Evolutionary conservation across 2,888 invertebrate genomes (phyloP).

Genomic region (Clivina fossor): DNA sequence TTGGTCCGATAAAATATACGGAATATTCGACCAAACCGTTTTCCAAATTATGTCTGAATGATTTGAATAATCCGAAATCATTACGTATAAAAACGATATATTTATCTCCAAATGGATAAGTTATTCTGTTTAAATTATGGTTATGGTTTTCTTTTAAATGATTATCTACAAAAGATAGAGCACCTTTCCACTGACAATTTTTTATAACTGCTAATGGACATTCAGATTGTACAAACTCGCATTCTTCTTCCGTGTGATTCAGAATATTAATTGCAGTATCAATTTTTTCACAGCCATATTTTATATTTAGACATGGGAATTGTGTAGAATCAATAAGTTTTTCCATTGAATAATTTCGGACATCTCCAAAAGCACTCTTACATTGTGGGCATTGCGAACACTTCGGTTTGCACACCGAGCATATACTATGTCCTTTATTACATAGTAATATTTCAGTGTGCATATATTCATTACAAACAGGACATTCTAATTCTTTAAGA

Average conservation of each 20-base stretch:
- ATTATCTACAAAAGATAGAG: neutral
- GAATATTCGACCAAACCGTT: conserved; percentile 4
- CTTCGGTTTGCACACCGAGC: conserved; percentile 3
- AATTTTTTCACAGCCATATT: neutral
- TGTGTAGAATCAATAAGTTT: conserved; percentile 1
- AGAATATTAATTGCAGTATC: neutral
- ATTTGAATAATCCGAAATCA: conserved; percentile 1
- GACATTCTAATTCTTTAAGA: conserved; percentile 13
- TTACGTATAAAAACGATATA: too few relatives aligned
- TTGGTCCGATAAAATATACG: conserved; percentile 13
- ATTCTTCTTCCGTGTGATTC: conserved; percentile 8
- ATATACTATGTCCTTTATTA: conserved; percentile 13
- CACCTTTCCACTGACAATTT: conserved; percentile 13
- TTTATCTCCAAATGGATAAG: too few relatives aligned
- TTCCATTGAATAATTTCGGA: conserved; percentile 13
- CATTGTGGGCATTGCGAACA: conserved; percentile 13
- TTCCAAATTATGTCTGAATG: neutral
- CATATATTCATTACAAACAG: conserved; percentile 19
- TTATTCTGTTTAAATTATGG: too few relatives aligned
- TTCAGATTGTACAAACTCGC: neutral
- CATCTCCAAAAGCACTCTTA: conserved; percentile 1
- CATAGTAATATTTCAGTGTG: conserved; percentile 8
- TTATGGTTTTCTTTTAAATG: conserved; percentile 15
- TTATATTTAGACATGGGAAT: conserved; percentile 7
- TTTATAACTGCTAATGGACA: conserved; percentile 8